phyloP scores from a whole-genome alignment of 2,113 vertebrate genomes.

The Mesitornis unicolor region DNA sequence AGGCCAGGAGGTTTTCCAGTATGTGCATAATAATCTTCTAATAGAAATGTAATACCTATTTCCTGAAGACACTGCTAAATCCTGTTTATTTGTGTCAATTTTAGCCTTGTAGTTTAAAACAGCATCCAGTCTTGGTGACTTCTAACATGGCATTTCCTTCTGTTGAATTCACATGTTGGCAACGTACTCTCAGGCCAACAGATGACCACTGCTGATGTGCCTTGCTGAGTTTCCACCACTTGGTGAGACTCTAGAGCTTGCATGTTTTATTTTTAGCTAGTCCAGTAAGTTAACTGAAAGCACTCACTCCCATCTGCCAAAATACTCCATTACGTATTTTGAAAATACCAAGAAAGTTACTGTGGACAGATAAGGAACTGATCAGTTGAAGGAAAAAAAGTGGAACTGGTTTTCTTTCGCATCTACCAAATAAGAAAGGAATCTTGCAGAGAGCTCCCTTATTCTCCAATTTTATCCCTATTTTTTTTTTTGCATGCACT shows the following conservation, averaged over 20 bases:
- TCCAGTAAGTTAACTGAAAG: not conserved
- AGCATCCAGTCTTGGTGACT: not conserved
- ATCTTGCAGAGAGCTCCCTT: not conserved
- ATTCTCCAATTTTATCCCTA: not conserved
- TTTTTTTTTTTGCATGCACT: not conserved
- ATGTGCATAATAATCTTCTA: too few relatives aligned
- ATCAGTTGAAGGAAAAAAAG: not conserved
- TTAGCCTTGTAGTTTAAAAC: not conserved
- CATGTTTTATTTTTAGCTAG: not conserved
- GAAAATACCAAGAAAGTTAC: not conserved
- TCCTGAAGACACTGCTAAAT: not conserved
- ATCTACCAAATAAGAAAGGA: not conserved
- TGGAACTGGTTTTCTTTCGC: not conserved
- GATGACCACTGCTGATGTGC: not conserved
- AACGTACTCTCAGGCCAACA: not conserved
- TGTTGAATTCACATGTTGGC: not conserved
- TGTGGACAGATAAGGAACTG: not conserved
- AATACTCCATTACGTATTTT: not conserved
- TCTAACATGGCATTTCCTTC: not conserved
- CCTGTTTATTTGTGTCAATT: not conserved
- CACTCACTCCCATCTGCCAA: not conserved
- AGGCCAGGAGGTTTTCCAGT: not conserved
- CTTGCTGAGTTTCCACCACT: not conserved
- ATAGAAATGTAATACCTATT: fast-evolving
- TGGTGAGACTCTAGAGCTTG: not conserved